phyloP scores from a whole-genome alignment of 2,797 vertebrate genomes.

The Ciconia nigra region DNA sequence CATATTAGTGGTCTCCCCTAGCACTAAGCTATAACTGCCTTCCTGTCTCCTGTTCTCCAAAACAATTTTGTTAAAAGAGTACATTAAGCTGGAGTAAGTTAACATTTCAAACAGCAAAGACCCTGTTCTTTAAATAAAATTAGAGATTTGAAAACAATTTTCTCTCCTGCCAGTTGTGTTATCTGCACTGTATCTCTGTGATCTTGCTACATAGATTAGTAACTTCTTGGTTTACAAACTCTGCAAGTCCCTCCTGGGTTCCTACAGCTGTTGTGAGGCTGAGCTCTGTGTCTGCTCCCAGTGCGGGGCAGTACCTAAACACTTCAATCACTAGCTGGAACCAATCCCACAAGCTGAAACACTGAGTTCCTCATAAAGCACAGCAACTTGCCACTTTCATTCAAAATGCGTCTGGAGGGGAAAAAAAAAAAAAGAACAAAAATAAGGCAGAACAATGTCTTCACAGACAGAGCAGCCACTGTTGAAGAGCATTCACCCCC shows the following conservation, averaged over 20 bases:
- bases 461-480: neutral
- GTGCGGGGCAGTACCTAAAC: rapidly evolving
- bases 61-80: neutral
- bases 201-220: neutral
- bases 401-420: neutral
- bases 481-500: neutral
- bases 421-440: neutral
- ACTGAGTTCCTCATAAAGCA: neutral
- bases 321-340: neutral
- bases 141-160: neutral
- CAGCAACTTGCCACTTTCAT: neutral
- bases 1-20: neutral
- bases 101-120: neutral
- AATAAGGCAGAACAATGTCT: neutral
- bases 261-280: neutral
- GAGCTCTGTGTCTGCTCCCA: neutral
- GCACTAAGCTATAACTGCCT: neutral
- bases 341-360: neutral
- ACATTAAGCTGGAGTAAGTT: neutral
- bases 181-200: neutral
- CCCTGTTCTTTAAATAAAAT: neutral
- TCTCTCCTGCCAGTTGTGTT: neutral
- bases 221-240: neutral
- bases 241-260: neutral
- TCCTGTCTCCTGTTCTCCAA: neutral